Evolutionary conservation across 2,888 invertebrate species (phyloP).

Genomic region (Phyto melanocephala): DNA sequence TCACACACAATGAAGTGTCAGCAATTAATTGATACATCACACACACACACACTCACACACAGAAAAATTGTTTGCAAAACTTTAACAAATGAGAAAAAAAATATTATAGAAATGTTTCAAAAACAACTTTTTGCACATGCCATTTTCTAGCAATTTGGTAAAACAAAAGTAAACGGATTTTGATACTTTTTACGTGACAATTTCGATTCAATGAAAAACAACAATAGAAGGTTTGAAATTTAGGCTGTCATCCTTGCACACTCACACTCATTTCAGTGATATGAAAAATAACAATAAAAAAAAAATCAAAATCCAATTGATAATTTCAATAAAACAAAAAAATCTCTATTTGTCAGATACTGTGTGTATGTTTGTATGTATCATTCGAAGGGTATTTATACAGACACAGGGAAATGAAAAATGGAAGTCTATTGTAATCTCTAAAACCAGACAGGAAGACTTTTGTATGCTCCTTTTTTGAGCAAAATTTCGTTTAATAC

Average conservation of each 20-base stretch:
- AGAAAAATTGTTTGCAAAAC: neutral
- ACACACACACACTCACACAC: neutral
- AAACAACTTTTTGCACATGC: neutral
- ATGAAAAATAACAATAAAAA: neutral
- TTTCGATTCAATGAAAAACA: conserved; percentile 35
- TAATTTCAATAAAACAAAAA: conserved; percentile 44
- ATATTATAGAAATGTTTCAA: neutral
- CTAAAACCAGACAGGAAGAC: conserved; percentile 31
- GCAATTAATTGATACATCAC: conserved; percentile 55
- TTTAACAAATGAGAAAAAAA: neutral
- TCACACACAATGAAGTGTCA: conserved; percentile 35
- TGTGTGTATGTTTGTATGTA: neutral
- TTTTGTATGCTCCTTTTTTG: conserved; percentile 20
- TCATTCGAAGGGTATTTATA: neutral
- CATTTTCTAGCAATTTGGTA: conserved; percentile 28
- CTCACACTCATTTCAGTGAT: neutral
- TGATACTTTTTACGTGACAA: conserved; percentile 39
- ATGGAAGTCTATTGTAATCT: conserved; percentile 49
- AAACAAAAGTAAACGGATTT: conserved; percentile 39
- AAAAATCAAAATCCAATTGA: conserved; percentile 47
- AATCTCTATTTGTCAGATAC: conserved; percentile 44
- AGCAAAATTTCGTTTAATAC: neutral
- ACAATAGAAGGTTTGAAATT: neutral
- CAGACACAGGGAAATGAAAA: conserved; percentile 51
- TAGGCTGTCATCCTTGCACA: neutral